Conservation (phyloP, 1,140 invertebrate species). For the Carcinoscorpius rotundicauda region DNA sequence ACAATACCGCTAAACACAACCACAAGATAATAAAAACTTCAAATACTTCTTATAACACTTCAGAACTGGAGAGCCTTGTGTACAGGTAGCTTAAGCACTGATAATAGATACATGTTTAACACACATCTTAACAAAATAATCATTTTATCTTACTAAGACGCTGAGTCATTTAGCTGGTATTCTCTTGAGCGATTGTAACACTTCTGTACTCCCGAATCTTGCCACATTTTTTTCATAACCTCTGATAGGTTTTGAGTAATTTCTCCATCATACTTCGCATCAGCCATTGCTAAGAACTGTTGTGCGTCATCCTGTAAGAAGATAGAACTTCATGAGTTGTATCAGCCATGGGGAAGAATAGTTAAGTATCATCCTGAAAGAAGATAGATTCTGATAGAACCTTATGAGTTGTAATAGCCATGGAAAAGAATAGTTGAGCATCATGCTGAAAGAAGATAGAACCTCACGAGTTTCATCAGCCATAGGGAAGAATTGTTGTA, state of each 20-base stretch:
- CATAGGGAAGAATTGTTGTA: constrained; percentile 56
- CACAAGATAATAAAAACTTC: too few relatives aligned
- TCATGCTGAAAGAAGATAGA: constrained; percentile 21
- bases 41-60: too few relatives aligned
- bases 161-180: constrained; percentile 88
- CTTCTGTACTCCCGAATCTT: constrained; percentile 70
- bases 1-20: too few relatives aligned
- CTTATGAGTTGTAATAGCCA: too few relatives aligned
- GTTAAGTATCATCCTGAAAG: constrained; percentile 62
- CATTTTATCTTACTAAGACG: constrained; percentile 51
- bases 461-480: constrained; percentile 37
- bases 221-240: constrained; percentile 82
- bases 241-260: constrained; percentile 59
- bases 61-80: too few relatives aligned
- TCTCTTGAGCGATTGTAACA: constrained; percentile 67
- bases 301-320: constrained; percentile 60
- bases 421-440: too few relatives aligned
- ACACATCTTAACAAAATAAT: too few relatives aligned
- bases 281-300: constrained; percentile 74
- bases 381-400: constrained; percentile 2
- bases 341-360: constrained; percentile 43
- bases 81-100: too few relatives aligned
- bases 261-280: constrained; percentile 70
- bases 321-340: constrained; percentile 38
- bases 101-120: too few relatives aligned